Percentiles rank a stretch among this genome's conserved stretches.
These are phyloP conservation scores for Adineta ricciae DNA, from an alignment of 2,888 invertebrate genomes.

Conservation along the genomic window DNA sequence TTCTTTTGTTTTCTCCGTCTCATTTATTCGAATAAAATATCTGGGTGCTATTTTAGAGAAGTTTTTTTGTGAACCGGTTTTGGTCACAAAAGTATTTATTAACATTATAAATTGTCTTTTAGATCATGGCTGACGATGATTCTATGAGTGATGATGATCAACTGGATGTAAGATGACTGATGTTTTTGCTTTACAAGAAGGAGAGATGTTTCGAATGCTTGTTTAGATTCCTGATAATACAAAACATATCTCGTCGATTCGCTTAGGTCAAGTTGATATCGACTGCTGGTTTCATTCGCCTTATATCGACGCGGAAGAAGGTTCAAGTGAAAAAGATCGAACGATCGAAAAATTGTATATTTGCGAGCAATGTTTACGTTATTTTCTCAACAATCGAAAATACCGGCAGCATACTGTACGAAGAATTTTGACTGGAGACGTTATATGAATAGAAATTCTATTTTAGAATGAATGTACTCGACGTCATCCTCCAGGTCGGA, in stretches of 20 bases:
- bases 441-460: background rate
- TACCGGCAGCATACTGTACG: slow-evolving; percentile 48
- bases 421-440: no score
- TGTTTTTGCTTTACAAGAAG: background rate
- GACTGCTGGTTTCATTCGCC: slow-evolving; percentile 99
- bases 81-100: background rate
- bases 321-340: slow-evolving; percentile 66
- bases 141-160: background rate
- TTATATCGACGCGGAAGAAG: slow-evolving; percentile 82
- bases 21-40: background rate
- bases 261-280: slow-evolving; percentile 86
- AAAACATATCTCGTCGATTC: slow-evolving; percentile 82
- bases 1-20: background rate
- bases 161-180: background rate
- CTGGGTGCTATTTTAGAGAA: background rate
- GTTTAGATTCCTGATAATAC: background rate
- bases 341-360: slow-evolving; percentile 69
- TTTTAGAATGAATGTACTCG: slow-evolving; percentile 69
- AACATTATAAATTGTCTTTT: background rate
- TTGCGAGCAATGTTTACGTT: slow-evolving; percentile 91
- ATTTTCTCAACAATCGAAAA: slow-evolving; percentile 62
- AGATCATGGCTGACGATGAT: background rate
- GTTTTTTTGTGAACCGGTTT: background rate
- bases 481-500: slow-evolving; percentile 82
- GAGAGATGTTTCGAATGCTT: no score